Base-by-base conservation (phyloP, 2,797 vertebrate species). In the Neostethus bicornis region DNA sequence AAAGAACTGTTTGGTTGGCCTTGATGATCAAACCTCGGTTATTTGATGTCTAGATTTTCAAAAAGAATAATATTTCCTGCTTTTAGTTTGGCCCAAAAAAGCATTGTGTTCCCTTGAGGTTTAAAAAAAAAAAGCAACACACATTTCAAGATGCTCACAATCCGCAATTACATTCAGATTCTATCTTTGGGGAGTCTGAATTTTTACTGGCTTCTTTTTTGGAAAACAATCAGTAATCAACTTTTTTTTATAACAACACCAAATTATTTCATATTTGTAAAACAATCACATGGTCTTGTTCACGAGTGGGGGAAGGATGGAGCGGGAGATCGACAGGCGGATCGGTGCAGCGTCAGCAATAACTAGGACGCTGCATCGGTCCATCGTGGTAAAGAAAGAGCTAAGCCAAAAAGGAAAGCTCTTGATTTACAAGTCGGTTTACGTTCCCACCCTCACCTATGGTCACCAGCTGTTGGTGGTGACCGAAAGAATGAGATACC, bases 1-100 rank as follows among this genome's bases (percentile, higher is more conserved):
- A 77, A 77, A 70, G 50, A 52, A 43, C 31, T 31, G 35, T 66
- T 66, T 56, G 14, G 39, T 20, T 2, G 41, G 19, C 31, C 39
- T 31, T 66, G 54, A 31, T 56, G 56, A 81, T 81, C 62, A 75
- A 66, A 79, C 51, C 17, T 5, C 19, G 32, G 4, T 17, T n/a
- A 69, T 66, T 61, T 83, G 61, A 74, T 73, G 63, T 75, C 29
- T 51, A 28, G 5, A 64, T 52, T 58, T 72, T 75, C 53, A 71
- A 82, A 84, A 77, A 55, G 28, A 79, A 75, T 62, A 56, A 42
- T 17, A 45, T 60, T 54, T 61, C 32, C 42, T 35, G 21, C 47
- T 48, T 63, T 58, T 54, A 41, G 19, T 52, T 28, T 17, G 13
- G 19, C 10, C 11, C 7, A 45, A 34, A 60, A 43, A 47, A 21